phyloP scores from a whole-genome alignment of 2,797 vertebrate species.

The Tadarida brasiliensis region DNA sequence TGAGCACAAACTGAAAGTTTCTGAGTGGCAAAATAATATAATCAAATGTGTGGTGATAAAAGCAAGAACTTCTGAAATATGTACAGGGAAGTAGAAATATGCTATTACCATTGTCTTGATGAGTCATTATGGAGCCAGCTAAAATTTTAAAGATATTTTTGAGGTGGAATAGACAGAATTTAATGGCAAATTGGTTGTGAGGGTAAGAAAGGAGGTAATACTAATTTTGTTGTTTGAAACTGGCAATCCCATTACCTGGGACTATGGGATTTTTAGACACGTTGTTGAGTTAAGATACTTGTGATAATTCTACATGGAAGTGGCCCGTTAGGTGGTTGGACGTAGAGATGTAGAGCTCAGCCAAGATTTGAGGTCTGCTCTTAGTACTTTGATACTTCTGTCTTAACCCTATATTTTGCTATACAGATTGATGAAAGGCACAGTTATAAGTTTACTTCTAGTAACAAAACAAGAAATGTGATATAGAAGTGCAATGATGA shows the following conservation, averaged over 20 bases:
- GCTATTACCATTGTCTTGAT: background rate
- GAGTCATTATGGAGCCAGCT: background rate
- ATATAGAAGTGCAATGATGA: background rate
- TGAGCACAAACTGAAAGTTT: background rate
- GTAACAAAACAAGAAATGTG: background rate
- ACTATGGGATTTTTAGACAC: background rate
- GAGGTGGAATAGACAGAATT: background rate
- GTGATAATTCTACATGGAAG: constrained; percentile 12
- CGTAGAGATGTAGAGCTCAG: background rate
- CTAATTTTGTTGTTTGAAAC: constrained; percentile 27
- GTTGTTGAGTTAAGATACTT: background rate
- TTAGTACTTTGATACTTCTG: background rate
- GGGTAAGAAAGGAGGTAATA: background rate
- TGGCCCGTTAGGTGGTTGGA: background rate
- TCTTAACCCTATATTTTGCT: constrained; percentile 11
- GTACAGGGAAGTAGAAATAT: background rate
- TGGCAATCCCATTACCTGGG: background rate
- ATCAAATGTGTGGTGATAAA: constrained; percentile 28
- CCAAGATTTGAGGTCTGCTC: background rate
- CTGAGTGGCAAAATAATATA: background rate
- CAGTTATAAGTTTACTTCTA: background rate
- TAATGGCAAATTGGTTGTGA: background rate
- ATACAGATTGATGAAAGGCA: background rate
- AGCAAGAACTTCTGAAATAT: constrained; percentile 48
- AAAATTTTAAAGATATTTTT: constrained; percentile 47